These are phyloP conservation scores for Charina bottae DNA, from an alignment of 2,113 vertebrate genomes.

Conservation along the genomic window DNA sequence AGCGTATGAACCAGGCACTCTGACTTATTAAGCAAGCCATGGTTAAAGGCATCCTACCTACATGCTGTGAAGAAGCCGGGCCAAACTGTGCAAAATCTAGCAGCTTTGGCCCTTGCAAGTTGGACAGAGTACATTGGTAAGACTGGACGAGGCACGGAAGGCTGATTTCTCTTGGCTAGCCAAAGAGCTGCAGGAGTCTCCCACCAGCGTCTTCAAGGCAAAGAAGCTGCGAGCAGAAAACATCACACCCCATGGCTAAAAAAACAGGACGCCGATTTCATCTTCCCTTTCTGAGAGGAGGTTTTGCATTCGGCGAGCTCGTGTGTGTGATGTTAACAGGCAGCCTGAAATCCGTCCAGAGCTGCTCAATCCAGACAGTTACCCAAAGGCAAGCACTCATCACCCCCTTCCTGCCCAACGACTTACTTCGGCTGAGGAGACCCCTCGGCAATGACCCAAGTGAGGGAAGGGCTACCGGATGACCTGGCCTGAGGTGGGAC, in stretches of 20 bases:
- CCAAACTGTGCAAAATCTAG: no score
- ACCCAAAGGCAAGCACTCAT: neutral
- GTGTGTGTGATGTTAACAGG: neutral
- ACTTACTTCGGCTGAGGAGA: neutral
- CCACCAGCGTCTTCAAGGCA: neutral
- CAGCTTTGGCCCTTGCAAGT: neutral
- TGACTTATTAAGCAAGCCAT: neutral
- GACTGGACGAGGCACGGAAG: neutral
- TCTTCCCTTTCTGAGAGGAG: neutral
- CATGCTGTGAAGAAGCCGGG: neutral
- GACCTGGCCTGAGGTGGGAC: neutral
- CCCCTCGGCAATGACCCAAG: neutral
- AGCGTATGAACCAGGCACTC: neutral
- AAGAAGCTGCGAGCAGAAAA: neutral
- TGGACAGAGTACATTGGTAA: neutral
- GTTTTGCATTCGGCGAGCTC: neutral
- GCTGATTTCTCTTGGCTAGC: neutral
- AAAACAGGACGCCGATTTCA: neutral
- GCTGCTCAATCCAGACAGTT: neutral
- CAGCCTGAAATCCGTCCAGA: neutral
- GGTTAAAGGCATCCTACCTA: neutral
- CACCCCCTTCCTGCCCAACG: neutral
- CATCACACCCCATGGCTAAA: accelerated
- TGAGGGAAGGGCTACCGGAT: no score
- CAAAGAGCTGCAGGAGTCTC: neutral